Conservation (phyloP, 2,113 vertebrate genomes). For the Macquaria ambigua region DNA sequence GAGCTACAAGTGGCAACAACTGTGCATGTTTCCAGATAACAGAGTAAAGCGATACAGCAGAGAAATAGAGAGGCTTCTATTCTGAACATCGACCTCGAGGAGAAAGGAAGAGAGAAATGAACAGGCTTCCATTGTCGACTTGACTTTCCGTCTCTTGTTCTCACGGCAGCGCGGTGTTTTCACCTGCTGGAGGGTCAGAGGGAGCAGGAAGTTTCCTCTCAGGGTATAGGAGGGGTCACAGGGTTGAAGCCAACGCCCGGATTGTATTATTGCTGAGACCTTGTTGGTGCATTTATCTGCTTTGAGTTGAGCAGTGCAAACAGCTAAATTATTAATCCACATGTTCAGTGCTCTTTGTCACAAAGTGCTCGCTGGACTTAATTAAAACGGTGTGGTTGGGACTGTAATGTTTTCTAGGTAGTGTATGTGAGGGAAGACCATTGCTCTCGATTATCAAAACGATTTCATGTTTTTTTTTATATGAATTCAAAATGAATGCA, state of each 20-base stretch:
- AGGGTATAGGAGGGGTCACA: constrained; percentile 36
- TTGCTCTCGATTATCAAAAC: not conserved
- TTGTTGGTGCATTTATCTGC: constrained; percentile 14
- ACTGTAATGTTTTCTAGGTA: not conserved
- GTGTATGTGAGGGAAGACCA: not conserved
- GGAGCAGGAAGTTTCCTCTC: constrained; percentile 31
- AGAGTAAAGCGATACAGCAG: constrained; percentile 41
- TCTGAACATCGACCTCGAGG: not conserved
- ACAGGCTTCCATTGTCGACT: constrained; percentile 36
- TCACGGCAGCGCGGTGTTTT: constrained; percentile 18
- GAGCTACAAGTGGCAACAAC: constrained; percentile 13
- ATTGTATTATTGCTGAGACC: constrained; percentile 35
- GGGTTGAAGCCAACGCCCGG: constrained; percentile 44
- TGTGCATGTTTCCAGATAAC: constrained; percentile 12
- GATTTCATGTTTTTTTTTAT: not conserved
- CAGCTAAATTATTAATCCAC: constrained; percentile 25
- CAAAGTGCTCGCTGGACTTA: not conserved
- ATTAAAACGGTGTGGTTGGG: not conserved
- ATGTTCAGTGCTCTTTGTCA: not conserved
- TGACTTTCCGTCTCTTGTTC: constrained; percentile 38
- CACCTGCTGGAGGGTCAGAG: constrained; percentile 42
- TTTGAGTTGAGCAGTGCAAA: not conserved
- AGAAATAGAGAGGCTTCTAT: constrained; percentile 4
- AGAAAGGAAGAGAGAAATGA: constrained; percentile 30
- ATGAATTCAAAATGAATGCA: not conserved